Conservation (phyloP, 2,113 vertebrate species). For the Hiodon alosoides region DNA sequence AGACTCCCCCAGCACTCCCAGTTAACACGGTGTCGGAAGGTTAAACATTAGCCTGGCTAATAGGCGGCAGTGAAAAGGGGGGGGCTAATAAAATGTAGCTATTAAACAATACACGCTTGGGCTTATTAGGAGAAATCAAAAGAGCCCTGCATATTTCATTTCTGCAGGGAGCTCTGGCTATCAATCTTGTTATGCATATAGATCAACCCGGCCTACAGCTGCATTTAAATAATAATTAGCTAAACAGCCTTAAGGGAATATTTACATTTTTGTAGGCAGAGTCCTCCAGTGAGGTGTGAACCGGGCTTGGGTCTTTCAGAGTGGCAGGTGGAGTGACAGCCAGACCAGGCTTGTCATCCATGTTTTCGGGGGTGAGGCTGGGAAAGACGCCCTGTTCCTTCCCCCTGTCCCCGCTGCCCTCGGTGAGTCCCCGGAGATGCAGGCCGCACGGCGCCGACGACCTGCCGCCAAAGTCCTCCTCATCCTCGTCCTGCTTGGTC, state of each 20-base stretch:
- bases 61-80: constrained; percentile 57
- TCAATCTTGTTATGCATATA: constrained; percentile 71
- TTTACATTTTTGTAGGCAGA: constrained; percentile 94
- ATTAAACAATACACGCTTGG: constrained; percentile 65
- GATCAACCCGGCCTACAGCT: constrained; percentile 63
- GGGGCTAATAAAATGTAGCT: constrained; percentile 59
- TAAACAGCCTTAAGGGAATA: constrained; percentile 68
- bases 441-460: constrained; percentile 54
- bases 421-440: constrained; percentile 55
- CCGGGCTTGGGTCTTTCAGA: constrained; percentile 62
- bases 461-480: constrained; percentile 51
- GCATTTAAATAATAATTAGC: constrained; percentile 76
- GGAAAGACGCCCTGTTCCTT: constrained; percentile 64
- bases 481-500: constrained; percentile 80
- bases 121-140: constrained; percentile 65
- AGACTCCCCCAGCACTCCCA: constrained; percentile 30
- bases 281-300: constrained; percentile 75
- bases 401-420: constrained; percentile 55
- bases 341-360: constrained; percentile 66
- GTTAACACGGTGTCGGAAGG: constrained; percentile 62
- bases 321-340: constrained; percentile 57
- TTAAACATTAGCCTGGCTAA: constrained; percentile 69
- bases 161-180: constrained; percentile 62
- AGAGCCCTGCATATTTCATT: constrained; percentile 73
- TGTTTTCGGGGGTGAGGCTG: constrained; percentile 50